A percentile compares a stretch with the other conserved stretches of the same genome.
Evolutionary conservation across 2,888 invertebrate genomes (phyloP).

Genomic region (Stenurella melanura): DNA sequence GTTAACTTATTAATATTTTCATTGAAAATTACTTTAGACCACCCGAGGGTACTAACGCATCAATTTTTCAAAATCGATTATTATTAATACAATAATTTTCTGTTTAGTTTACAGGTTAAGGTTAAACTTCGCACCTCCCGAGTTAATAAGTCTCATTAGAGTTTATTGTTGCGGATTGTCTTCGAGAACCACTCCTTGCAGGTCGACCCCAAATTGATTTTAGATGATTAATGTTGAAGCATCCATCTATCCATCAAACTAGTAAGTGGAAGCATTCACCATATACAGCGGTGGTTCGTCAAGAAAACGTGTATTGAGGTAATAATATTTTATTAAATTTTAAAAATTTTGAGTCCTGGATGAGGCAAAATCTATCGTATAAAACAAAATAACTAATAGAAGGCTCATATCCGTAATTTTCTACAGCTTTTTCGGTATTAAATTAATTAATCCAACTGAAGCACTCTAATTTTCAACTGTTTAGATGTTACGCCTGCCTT

Average conservation of each 20-base stretch:
- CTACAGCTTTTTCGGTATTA: no score
- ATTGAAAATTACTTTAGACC: neutral
- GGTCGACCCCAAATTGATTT: constrained; percentile 68
- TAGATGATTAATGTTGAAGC: constrained; percentile 70
- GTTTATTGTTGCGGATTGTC: constrained; percentile 66
- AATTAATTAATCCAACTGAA: no score
- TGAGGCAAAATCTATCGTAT: no score
- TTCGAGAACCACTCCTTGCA: constrained; percentile 58
- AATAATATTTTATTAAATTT: neutral
- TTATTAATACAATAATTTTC: constrained; percentile 42
- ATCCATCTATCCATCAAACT: constrained; percentile 69
- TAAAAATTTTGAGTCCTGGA: neutral
- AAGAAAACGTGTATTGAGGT: neutral
- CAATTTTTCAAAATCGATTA: constrained; percentile 10
- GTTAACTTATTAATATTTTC: neutral
- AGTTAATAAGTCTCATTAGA: constrained; percentile 68
- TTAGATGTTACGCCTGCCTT: no score
- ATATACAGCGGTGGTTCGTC: constrained; percentile 44
- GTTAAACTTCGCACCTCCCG: constrained; percentile 63
- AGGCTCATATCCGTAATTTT: no score
- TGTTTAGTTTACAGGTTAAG: constrained; percentile 41
- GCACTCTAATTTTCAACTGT: no score
- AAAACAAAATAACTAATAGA: no score
- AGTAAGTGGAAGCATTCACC: constrained; percentile 68
- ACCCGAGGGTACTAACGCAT: neutral